These are phyloP conservation scores for Lepilemur ruficaudatus DNA, from an alignment of 2,797 vertebrate genomes.

Conservation along the genomic window DNA sequence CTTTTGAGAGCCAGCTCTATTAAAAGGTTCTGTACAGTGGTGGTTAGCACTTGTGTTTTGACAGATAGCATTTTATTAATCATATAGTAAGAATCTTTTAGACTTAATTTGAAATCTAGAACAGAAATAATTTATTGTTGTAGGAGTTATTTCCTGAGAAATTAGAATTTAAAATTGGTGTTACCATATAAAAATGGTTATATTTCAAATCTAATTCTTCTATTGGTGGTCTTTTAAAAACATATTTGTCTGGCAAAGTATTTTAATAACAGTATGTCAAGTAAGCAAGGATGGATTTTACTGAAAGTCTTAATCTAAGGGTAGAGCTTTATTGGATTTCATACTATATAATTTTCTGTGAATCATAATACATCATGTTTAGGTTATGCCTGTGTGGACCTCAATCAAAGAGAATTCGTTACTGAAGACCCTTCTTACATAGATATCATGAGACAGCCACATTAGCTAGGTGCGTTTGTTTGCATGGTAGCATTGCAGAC, in stretches of 20 bases:
- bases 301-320: neutral
- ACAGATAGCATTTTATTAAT: constrained; percentile 8
- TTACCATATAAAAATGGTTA: neutral
- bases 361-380: neutral
- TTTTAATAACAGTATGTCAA: constrained; percentile 2
- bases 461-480: neutral
- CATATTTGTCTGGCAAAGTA: neutral
- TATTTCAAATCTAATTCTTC: constrained; percentile 7
- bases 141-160: constrained; percentile 14
- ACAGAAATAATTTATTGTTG: neutral
- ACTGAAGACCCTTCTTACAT: neutral
- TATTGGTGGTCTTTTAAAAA: constrained; percentile 23
- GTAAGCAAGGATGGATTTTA: neutral
- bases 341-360: constrained; percentile 7
- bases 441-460: neutral
- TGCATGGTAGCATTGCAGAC: neutral
- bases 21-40: neutral
- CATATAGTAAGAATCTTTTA: constrained; percentile 30
- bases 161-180: constrained; percentile 16
- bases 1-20: neutral
- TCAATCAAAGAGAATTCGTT: neutral
- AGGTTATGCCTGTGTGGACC: neutral
- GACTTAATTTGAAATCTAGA: neutral
- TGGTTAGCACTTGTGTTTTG: neutral
- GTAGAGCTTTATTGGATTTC: neutral